These are phyloP conservation scores for Perca flavescens DNA, from an alignment of 2,113 vertebrate genomes.

Conservation along the genomic window DNA sequence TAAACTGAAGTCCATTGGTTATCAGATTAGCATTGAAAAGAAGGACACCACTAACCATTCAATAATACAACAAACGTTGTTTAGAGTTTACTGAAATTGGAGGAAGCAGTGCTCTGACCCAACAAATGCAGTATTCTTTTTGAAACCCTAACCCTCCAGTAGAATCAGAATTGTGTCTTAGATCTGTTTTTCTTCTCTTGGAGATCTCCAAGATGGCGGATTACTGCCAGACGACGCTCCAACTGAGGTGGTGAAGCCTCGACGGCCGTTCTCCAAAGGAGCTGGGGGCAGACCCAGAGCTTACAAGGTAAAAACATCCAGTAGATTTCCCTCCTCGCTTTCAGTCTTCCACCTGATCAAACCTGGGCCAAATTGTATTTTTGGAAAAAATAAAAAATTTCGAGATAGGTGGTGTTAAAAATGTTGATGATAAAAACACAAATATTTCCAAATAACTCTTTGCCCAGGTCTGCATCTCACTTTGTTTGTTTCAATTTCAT, in stretches of 20 bases:
- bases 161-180: conserved; percentile 21
- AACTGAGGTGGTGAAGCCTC: conserved; percentile 65
- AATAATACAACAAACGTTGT: too few relatives aligned
- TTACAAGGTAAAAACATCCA: conserved; percentile 77
- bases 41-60: too few relatives aligned
- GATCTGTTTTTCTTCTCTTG: conserved; percentile 22
- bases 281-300: conserved; percentile 53
- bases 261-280: conserved; percentile 63
- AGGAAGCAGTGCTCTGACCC: neutral
- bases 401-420: neutral
- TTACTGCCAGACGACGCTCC: conserved; percentile 26
- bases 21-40: too few relatives aligned
- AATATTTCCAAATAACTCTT: conserved; percentile 55
- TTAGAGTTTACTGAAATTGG: neutral
- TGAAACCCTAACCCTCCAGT: neutral
- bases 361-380: conserved; percentile 61
- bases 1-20: too few relatives aligned
- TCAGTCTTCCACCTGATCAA: conserved; percentile 10
- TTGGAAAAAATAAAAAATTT: conserved; percentile 35
- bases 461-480: conserved; percentile 45
- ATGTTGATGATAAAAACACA: neutral
- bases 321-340: conserved; percentile 5
- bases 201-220: conserved; percentile 44
- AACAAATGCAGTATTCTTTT: neutral
- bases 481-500: neutral